A percentile compares a stretch with the other conserved stretches of the same genome.
phyloP scores from a whole-genome alignment of 2,888 invertebrate species.

The Hipparchia semele region DNA sequence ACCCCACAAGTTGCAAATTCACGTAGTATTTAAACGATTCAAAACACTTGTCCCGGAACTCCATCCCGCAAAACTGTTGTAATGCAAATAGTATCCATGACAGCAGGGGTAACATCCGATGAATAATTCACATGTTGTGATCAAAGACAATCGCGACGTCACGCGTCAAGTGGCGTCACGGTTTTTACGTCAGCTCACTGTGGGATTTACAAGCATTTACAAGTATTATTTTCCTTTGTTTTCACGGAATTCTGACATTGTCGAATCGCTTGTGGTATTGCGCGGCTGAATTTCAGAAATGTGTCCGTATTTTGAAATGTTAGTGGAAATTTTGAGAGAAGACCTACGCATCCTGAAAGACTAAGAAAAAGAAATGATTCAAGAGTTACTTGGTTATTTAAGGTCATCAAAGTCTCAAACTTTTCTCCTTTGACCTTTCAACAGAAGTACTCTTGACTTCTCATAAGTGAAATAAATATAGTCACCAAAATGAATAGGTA shows the following conservation, averaged over 20 bases:
- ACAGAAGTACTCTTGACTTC: too few relatives aligned
- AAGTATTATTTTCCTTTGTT: constrained; percentile 42
- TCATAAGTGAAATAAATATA: too few relatives aligned
- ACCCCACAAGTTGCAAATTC: too few relatives aligned
- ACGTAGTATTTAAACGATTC: background rate
- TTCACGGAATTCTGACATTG: constrained; percentile 30
- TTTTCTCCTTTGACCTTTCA: too few relatives aligned
- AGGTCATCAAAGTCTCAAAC: too few relatives aligned
- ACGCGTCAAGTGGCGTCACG: constrained; percentile 55
- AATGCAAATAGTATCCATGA: constrained; percentile 40
- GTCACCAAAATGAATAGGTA: too few relatives aligned
- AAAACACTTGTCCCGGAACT: background rate
- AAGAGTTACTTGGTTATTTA: too few relatives aligned
- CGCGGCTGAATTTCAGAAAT: constrained; percentile 8
- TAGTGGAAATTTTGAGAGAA: too few relatives aligned
- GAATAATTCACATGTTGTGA: constrained; percentile 72
- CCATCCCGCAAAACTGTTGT: constrained; percentile 30
- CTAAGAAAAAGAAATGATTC: too few relatives aligned
- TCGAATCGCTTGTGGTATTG: constrained; percentile 13
- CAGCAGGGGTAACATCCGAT: constrained; percentile 43
- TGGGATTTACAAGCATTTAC: constrained; percentile 43
- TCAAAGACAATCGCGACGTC: constrained; percentile 75
- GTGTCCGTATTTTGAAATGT: background rate
- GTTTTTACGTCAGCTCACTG: constrained; percentile 55
- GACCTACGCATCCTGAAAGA: too few relatives aligned